Conservation (phyloP, 1,140 invertebrate species). For the Pseudachorutes palmiensis region DNA sequence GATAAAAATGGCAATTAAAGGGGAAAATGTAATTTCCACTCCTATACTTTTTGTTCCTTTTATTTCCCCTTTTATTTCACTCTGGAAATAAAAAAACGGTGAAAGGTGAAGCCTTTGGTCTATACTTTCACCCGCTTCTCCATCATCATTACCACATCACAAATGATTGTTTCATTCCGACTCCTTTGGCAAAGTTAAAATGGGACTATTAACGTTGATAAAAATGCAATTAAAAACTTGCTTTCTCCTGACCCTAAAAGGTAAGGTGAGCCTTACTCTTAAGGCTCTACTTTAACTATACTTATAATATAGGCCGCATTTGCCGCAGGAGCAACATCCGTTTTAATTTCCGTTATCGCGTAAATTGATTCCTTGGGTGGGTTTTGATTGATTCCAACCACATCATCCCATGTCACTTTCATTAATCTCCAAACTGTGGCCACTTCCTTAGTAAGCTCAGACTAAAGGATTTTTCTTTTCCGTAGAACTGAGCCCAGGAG, state of each 20-base stretch:
- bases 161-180: not conserved
- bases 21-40: slow-evolving; percentile 35
- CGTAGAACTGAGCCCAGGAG: too few species aligned
- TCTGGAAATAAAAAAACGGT: slow-evolving; percentile 3
- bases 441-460: not conserved
- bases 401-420: not conserved
- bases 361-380: not conserved
- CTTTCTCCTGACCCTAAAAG: too few species aligned
- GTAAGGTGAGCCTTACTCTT: too few species aligned
- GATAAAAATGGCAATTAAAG: slow-evolving; percentile 39
- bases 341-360: not conserved
- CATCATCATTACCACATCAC: slow-evolving; percentile 12
- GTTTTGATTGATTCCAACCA: not conserved
- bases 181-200: too few species aligned
- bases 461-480: too few species aligned
- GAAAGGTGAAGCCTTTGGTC: not conserved
- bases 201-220: too few species aligned
- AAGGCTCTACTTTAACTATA: too few species aligned
- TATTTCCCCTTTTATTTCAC: not conserved
- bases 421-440: not conserved
- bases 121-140: slow-evolving; percentile 10
- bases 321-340: too few species aligned
- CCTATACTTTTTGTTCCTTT: not conserved
- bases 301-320: too few species aligned
- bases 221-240: too few species aligned